Evolutionary conservation across 2,113 vertebrate species (phyloP).

Genomic region (Gallinago media): DNA sequence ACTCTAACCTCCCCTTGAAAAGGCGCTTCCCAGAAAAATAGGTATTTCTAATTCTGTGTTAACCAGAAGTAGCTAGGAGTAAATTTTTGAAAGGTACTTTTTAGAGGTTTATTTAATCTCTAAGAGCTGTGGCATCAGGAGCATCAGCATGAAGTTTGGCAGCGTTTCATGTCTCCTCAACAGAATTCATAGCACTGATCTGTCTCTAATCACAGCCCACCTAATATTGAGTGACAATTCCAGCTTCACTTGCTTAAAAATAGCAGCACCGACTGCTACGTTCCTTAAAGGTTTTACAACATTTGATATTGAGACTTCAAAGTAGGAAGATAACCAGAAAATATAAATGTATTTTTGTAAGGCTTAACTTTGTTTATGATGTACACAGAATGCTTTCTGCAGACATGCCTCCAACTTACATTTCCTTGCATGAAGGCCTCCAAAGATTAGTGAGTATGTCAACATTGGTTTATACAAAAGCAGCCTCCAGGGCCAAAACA

Average conservation of each 20-base stretch:
- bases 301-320: not conserved
- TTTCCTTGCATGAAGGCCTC: not conserved
- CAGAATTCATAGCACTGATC: not conserved
- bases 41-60: not conserved
- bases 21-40: not conserved
- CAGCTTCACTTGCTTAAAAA: not conserved
- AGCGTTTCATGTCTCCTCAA: not conserved
- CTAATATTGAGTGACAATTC: not conserved
- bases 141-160: not conserved
- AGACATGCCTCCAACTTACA: not conserved
- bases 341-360: not conserved
- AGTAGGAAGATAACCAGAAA: not conserved
- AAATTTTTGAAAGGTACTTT: not conserved
- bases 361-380: not conserved
- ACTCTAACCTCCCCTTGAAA: not conserved
- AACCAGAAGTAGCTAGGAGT: not conserved
- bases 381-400: not conserved
- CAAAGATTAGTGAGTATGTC: constrained; percentile 25
- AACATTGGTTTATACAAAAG: not conserved
- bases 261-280: not conserved
- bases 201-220: not conserved
- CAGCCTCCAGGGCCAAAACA: not conserved
- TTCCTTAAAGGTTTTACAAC: not conserved
- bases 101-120: not conserved
- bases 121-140: not conserved